A percentile compares a stretch with the other conserved stretches of the same genome.
These are phyloP conservation scores for Sialia sialis DNA, from an alignment of 2,113 vertebrate genomes.

Conservation along the genomic window DNA sequence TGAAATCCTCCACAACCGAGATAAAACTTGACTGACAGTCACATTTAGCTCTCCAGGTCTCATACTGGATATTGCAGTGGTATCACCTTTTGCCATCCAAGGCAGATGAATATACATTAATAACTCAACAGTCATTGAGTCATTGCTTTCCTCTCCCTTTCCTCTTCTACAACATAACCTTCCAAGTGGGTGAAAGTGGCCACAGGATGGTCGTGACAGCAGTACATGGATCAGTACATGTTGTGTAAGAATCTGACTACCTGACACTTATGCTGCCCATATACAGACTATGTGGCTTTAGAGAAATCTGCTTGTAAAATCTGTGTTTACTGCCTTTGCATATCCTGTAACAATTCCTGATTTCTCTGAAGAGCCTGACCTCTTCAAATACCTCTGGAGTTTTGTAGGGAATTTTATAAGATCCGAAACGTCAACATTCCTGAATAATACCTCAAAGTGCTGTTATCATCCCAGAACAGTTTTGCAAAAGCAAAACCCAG, in stretches of 20 bases:
- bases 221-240: rapidly evolving
- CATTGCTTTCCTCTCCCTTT: neutral
- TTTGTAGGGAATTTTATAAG: neutral
- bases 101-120: neutral
- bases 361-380: neutral
- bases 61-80: neutral
- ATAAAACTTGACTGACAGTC: neutral
- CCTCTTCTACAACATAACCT: neutral
- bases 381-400: neutral
- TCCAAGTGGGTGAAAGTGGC: neutral
- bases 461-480: neutral
- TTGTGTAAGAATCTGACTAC: neutral
- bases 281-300: neutral
- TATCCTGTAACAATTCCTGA: neutral
- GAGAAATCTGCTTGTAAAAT: neutral
- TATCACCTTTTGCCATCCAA: neutral
- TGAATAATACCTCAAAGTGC: neutral
- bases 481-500: neutral
- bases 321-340: neutral
- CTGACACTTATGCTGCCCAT: neutral
- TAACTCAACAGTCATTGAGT: neutral
- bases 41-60: neutral
- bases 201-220: neutral
- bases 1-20: neutral
- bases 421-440: neutral